Evolutionary conservation across 35 echinoderm and acorn worm genomes (phyloP).

Genomic region (Stichopus chloronotus): DNA sequence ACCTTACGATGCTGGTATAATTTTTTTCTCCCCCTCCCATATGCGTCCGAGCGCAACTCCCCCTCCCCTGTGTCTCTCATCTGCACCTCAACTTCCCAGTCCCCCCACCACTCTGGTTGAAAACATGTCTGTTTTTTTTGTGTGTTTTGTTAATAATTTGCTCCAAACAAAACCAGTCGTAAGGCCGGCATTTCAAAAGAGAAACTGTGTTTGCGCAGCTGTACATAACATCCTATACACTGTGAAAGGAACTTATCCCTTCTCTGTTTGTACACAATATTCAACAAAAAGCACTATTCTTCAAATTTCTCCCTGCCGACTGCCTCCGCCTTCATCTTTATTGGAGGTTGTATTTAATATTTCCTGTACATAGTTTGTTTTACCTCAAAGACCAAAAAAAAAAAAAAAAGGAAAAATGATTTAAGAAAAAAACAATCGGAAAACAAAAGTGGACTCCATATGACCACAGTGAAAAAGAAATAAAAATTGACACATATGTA

Average conservation of each 20-base stretch:
- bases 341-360: conserved; percentile 30
- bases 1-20: conserved; percentile 1
- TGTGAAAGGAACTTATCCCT: background rate
- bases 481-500: too few relatives aligned
- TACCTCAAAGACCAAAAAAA: background rate
- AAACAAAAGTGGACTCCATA: background rate
- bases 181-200: conserved; percentile 45
- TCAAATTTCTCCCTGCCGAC: conserved; percentile 36
- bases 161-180: background rate
- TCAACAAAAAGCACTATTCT: background rate
- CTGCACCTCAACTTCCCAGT: background rate
- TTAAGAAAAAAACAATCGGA: background rate
- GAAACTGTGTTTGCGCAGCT: conserved; percentile 32
- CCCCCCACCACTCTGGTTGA: background rate
- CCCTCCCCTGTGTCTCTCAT: background rate
- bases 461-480: too few relatives aligned
- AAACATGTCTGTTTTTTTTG: background rate
- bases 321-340: background rate
- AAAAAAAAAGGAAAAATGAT: background rate
- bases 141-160: background rate
- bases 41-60: background rate
- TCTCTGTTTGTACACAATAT: conserved; percentile 15
- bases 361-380: background rate
- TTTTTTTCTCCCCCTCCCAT: background rate
- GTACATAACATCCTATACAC: conserved; percentile 27